Evolutionary conservation across 2,797 vertebrate species (phyloP).

Genomic region (Falco novaeseelandiae): DNA sequence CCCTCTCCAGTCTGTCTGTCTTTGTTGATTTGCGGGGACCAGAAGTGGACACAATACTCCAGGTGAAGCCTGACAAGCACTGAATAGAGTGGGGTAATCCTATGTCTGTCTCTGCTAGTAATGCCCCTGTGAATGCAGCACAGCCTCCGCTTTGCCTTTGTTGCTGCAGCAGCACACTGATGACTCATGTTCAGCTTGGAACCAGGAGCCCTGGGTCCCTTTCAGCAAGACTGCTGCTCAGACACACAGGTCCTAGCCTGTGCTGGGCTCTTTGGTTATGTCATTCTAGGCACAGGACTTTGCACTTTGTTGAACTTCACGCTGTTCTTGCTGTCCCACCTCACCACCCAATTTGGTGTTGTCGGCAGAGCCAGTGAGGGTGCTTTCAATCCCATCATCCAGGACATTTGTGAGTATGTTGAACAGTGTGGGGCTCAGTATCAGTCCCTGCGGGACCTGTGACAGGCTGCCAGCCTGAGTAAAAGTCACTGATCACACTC

Average conservation of each 20-base stretch:
- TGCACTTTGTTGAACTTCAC: background rate
- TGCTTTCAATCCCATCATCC: background rate
- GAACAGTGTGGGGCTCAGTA: background rate
- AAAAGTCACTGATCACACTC: background rate
- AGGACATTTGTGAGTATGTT: background rate
- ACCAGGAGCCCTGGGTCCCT: background rate
- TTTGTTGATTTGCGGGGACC: background rate
- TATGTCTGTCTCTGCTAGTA: background rate
- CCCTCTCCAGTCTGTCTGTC: background rate
- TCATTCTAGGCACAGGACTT: background rate
- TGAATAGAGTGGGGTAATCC: background rate
- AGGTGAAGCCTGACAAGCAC: accelerated
- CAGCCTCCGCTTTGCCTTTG: accelerated
- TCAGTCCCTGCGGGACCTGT: background rate
- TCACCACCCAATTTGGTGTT: background rate
- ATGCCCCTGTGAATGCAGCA: background rate
- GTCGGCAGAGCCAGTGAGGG: no score
- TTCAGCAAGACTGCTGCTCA: background rate
- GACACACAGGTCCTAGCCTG: background rate
- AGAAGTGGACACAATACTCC: accelerated
- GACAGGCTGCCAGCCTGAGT: background rate
- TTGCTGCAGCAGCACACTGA: background rate
- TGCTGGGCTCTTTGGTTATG: background rate
- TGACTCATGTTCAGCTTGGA: background rate
- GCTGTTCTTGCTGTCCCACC: background rate